Evolutionary conservation across 2,797 vertebrate species (phyloP), one percentile per base, ranked within the genome.

Genomic region (Setipinna tenuifilis): DNA sequence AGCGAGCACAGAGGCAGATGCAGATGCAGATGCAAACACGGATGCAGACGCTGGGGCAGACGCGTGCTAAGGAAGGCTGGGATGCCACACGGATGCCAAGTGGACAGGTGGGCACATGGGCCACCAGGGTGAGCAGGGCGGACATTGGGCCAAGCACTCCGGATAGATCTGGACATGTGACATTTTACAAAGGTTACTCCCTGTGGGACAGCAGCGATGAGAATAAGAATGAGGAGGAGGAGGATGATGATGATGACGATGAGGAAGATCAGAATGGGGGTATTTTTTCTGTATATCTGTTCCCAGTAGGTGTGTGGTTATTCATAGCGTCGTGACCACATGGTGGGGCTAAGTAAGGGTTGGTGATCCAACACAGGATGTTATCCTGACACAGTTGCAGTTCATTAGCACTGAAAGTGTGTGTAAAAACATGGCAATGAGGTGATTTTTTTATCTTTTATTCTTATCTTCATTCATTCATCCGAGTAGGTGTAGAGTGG

Each of bases 161-260:
- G 90, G 89, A 91, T 85, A 61, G 81, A 87, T 84, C 86, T 48
- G 89, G 92, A 88, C 90, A 91, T 89, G 86, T 93, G 91, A 90
- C 89, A 92, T 83, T 93, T 93, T 93, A 85, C 85, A 93, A 93
- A 94, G 91, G 91, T 92, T 88, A 59, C 28, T 35, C 87, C 89
- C 85, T 85, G n/a, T 82, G 80, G 86, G 88, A 91, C 87, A 91
- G 87, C 87, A 85, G 65, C 88, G 58, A 85, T 14, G 68, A 35
- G 4, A 14, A 31, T 0, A 25, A 31, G 11, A 25, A 35, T 16
- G 68, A 41, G 16, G 16, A 75, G 5, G 50, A 54, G 23, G 62
- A 65, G 68, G 31, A 75, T 19, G 62, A 35, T 28, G 28, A 41
- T 54, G 16, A 75, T 17, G 19, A 59, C 12, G 28, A 35, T 28